Percentiles rank a stretch among this genome's conserved stretches.
These are phyloP conservation scores for Hypotaenidia philippensis DNA, from an alignment of 2,797 vertebrate species.

Conservation along the genomic window DNA sequence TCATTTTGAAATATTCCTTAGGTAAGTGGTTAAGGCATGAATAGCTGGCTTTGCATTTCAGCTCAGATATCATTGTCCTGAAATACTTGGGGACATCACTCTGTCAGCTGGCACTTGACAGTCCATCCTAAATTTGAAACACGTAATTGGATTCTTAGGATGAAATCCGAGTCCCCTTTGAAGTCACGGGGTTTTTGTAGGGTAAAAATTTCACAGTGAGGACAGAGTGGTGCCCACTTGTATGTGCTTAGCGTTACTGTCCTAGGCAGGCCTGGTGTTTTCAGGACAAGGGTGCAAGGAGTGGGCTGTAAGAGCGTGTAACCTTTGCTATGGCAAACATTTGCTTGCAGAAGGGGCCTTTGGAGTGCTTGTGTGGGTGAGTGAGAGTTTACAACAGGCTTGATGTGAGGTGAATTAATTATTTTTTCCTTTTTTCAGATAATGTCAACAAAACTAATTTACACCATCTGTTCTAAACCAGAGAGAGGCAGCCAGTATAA, in stretches of 20 bases:
- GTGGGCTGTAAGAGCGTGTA: background rate
- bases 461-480: slow-evolving; percentile 28
- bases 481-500: background rate
- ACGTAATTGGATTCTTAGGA: slow-evolving; percentile 47
- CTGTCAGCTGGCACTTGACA: slow-evolving; percentile 60
- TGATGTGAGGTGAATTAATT: slow-evolving; percentile 33
- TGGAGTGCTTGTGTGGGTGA: slow-evolving; percentile 5
- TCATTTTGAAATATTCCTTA: slow-evolving; percentile 38
- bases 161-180: slow-evolving; percentile 47
- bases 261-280: background rate
- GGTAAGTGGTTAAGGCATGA: slow-evolving; percentile 5
- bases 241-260: background rate
- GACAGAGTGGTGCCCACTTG: background rate
- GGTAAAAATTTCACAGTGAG: slow-evolving; percentile 4
- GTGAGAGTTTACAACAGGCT: background rate
- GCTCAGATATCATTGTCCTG: slow-evolving; percentile 26
- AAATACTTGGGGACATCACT: slow-evolving; percentile 48
- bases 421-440: background rate
- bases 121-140: slow-evolving; percentile 58
- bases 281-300: background rate
- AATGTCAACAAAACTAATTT: slow-evolving; percentile 3
- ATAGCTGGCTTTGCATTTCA: slow-evolving; percentile 54
- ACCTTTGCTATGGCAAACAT: background rate
- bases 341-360: background rate
- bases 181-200: slow-evolving; percentile 32